Base-by-base conservation (phyloP, 2,888 invertebrate genomes). In the Hirtodrosophila confusa region DNA sequence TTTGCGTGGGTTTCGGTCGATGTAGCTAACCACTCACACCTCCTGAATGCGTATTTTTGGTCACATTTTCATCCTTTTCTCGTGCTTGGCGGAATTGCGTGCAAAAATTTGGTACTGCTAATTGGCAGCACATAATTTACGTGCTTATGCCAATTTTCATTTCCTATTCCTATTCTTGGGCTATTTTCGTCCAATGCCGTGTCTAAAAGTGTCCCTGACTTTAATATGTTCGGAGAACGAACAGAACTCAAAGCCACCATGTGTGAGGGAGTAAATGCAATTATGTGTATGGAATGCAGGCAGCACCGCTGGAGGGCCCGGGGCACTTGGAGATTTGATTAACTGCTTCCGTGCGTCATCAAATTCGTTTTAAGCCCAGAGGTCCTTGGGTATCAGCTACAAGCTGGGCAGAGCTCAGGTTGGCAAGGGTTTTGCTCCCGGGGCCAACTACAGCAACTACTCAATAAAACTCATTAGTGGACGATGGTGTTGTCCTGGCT, bases 401-500 rank as follows among this genome's bases (percentile, higher is more conserved):
- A 27, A 35, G 27, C 29, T 23, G 24, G n/a, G 45, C 35, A 24
- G 35, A 37, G 48, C 17, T 17, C 17, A 10, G 9, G 12, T 33
- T 11, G 40, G 39, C 35, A 64, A 11, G 27, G 39, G 49, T 39
- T 53, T 55, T 35, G 45, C 44, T 31, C 35, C 56, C 36, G 64
- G 36, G 24, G 45, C 27, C 45, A 43, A 43, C 62, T 54, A 41
- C 53, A 49, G 58, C 60, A 78, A 69, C 75, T 84, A 87, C 89
- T 89, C 88, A 88, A 89, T 87, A 89, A 87, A 87, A 88, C 86
- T 89, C 87, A 88, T 87, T 87, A 88, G 88, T 82, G 71, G 69
- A 31, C 31, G 31, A 31, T 31, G 76, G 69, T 84, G 76, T 86
- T 86, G 78, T 88, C 78, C 71, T 36, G 51, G 54, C 36, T 33